A percentile compares a stretch with the other conserved stretches of the same genome.
phyloP scores from a whole-genome alignment of 2,888 invertebrate species.

The Nineta flava region DNA sequence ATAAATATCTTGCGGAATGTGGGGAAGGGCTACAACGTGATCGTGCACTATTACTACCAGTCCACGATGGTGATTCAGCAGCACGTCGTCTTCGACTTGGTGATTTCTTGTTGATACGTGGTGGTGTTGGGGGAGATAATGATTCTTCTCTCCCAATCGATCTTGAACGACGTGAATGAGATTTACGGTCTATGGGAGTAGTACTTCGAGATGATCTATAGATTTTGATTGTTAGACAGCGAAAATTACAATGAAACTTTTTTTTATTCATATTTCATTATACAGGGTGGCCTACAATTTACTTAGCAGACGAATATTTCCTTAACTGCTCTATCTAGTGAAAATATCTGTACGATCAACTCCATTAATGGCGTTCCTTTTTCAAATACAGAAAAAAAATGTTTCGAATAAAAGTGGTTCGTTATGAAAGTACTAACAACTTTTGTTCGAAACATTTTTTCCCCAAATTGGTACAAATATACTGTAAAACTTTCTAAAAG shows the following conservation, averaged over 20 bases:
- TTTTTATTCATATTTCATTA: too few relatives aligned
- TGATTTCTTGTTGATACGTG: conserved; percentile 1
- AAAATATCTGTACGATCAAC: too few relatives aligned
- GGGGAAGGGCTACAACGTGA: not conserved
- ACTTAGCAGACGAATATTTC: too few relatives aligned
- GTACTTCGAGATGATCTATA: conserved; percentile 3
- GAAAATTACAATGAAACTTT: conserved; percentile 1
- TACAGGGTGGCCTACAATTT: too few relatives aligned
- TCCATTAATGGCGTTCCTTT: too few relatives aligned
- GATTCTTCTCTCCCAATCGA: not conserved
- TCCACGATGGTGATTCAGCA: not conserved
- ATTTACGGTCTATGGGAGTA: conserved; percentile 3
- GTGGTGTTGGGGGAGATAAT: conserved; percentile 5
- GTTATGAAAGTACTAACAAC: too few relatives aligned
- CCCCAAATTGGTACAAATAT: too few relatives aligned
- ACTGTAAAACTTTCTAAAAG: too few relatives aligned
- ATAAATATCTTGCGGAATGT: not conserved
- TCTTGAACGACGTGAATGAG: conserved; percentile 1
- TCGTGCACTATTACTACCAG: not conserved
- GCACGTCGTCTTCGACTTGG: not conserved
- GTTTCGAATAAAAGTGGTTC: too few relatives aligned
- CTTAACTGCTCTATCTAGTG: too few relatives aligned
- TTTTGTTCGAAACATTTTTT: too few relatives aligned
- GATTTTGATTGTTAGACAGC: not conserved
- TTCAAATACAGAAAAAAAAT: too few relatives aligned